These are phyloP conservation scores for Helicoverpa armigera DNA, from an alignment of 1,140 invertebrate species.

Conservation along the genomic window DNA sequence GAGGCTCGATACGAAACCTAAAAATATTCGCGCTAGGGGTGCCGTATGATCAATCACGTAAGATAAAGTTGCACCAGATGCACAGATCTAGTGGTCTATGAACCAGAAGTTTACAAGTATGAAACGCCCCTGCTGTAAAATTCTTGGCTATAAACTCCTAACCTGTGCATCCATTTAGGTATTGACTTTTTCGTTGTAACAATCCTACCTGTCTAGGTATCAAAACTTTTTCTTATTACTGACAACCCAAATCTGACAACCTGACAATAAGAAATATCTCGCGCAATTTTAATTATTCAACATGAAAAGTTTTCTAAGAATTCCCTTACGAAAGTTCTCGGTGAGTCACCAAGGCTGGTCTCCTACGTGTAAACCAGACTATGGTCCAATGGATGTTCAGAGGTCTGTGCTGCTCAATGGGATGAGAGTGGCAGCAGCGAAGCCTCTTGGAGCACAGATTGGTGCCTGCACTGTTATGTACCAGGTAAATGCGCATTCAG, in stretches of 20 bases:
- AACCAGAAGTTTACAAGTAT: too few relatives aligned
- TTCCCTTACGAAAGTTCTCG: constrained; percentile 17
- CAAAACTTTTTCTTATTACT: background rate
- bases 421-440: constrained; percentile 64
- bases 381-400: constrained; percentile 68
- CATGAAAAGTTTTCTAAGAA: constrained; percentile 15
- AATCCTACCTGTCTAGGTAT: background rate
- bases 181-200: background rate
- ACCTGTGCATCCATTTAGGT: too few relatives aligned
- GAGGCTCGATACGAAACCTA: too few relatives aligned
- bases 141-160: too few relatives aligned
- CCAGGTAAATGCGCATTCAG: constrained; percentile 59
- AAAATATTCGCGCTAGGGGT: too few relatives aligned
- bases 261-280: background rate
- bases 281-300: background rate
- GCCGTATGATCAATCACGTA: too few relatives aligned
- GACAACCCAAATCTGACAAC: too few relatives aligned
- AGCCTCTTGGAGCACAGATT: constrained; percentile 62
- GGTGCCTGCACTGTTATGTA: constrained; percentile 76
- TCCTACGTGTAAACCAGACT: constrained; percentile 54
- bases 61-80: too few relatives aligned
- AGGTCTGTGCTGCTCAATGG: constrained; percentile 69
- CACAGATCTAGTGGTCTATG: too few relatives aligned
- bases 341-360: background rate
- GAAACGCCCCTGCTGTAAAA: too few relatives aligned